phyloP scores from a whole-genome alignment of 2,888 invertebrate species.

The Therioaphis trifolii region DNA sequence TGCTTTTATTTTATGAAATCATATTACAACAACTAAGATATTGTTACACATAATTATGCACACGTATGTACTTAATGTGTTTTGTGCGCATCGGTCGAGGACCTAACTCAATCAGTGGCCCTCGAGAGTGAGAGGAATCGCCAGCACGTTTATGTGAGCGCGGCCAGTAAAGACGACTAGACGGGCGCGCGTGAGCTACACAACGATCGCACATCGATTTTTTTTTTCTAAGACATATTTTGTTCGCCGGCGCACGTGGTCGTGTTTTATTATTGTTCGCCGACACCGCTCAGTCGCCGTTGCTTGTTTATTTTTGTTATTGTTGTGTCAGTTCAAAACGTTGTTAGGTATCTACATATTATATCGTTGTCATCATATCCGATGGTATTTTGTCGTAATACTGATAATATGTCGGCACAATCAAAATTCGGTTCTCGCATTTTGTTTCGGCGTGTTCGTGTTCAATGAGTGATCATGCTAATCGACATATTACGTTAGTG shows the following conservation, averaged over 20 bases:
- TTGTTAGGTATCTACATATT: neutral
- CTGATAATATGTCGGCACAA: neutral
- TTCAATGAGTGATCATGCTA: neutral
- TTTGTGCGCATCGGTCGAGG: neutral
- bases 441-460: neutral
- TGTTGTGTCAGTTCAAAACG: constrained; percentile 23
- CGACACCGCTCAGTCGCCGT: neutral
- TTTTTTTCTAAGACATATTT: constrained; percentile 43
- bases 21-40: neutral
- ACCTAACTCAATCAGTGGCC: constrained; percentile 34
- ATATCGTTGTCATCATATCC: neutral
- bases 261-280: constrained; percentile 36
- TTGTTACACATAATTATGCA: neutral
- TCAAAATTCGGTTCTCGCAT: neutral
- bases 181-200: neutral
- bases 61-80: neutral
- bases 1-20: too few relatives aligned
- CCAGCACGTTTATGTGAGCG: neutral
- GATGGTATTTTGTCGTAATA: neutral
- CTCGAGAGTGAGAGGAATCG: constrained; percentile 51
- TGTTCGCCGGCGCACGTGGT: constrained; percentile 56
- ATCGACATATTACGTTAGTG: neutral
- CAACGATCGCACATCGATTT: neutral
- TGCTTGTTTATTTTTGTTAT: neutral
- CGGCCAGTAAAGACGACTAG: neutral